Base-by-base conservation (phyloP, 2,888 invertebrate species). In the Apotomis turbidana region DNA sequence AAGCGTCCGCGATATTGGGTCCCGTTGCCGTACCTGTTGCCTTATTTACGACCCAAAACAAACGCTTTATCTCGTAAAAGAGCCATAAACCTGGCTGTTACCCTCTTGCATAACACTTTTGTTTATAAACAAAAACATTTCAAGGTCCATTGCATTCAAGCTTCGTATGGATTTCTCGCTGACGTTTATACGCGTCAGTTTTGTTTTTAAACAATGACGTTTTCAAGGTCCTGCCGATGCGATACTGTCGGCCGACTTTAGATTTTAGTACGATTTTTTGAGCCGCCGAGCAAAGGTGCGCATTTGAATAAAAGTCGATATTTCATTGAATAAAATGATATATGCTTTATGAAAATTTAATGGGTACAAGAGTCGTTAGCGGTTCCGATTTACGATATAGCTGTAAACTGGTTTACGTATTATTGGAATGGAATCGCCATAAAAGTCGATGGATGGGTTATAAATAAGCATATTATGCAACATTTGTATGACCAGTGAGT, bases 31-130 rank as follows among this genome's bases (percentile, higher is more conserved):
- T 93, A 93, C 93, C 93, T 93, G 93, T 93, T 93, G 93, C 93
- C 89, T 91, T 92, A 93, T 93, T 93, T 93, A 93, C 90, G 93
- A 91, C 87, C 93, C 91, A 91, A 91, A 93, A 93, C 93, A 93
- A 91, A 85, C 92, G 91, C 90, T 92, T 92, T 92, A 93, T 93
- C 93, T 93, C 90, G 81, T 87, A 90, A 90, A 91, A 90, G 89
- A 85, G 89, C 88, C 90, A 92, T 90, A 90, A 93, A 91, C 88
- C 87, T 86, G 87, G 89, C 89, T 88, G 88, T 86, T 86, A 86
- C 84, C 82, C 84, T 85, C 80, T 93, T 93, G 93, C 93, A 90
- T 93, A 93, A 93, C 89, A 85, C 82, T 86, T 90, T 91, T 93
- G 91, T 93, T 92, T 93, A 92, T 91, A 93, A 93, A 93, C 93